A percentile compares a stretch with the other conserved stretches of the same genome.
These are phyloP conservation scores for Agapornis canus DNA, from an alignment of 2,797 vertebrate genomes.

Conservation along the genomic window DNA sequence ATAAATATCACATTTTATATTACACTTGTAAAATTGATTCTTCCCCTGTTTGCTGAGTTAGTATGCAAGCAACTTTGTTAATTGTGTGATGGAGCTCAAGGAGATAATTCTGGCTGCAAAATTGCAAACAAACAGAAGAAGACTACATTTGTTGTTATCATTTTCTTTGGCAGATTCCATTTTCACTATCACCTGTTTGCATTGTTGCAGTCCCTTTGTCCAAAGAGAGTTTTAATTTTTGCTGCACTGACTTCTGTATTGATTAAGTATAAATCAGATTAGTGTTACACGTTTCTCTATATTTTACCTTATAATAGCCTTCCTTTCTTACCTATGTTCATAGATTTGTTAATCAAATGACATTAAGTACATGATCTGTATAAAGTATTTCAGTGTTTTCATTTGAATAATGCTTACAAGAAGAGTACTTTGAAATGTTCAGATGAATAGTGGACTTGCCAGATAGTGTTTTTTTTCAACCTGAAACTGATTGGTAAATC, in stretches of 20 bases:
- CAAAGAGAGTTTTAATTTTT: background rate
- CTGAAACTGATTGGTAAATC: background rate
- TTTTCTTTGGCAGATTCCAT: background rate
- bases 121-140: background rate
- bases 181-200: background rate
- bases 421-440: background rate
- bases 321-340: background rate
- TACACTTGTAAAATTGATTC: conserved; percentile 15
- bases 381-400: background rate
- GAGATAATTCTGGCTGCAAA: background rate
- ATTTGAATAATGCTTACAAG: background rate
- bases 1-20: conserved; percentile 28
- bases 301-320: background rate
- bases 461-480: background rate
- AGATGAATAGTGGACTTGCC: background rate
- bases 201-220: background rate
- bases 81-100: background rate
- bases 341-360: background rate
- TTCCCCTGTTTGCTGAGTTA: background rate
- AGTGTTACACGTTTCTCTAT: background rate
- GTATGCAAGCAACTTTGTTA: background rate
- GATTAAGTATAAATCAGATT: background rate
- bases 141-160: background rate
- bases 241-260: background rate
- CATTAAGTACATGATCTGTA: background rate